A percentile compares a stretch with the other conserved stretches of the same genome.
Evolutionary conservation across 2,888 invertebrate genomes (phyloP).

Genomic region (Pammene aurita): DNA sequence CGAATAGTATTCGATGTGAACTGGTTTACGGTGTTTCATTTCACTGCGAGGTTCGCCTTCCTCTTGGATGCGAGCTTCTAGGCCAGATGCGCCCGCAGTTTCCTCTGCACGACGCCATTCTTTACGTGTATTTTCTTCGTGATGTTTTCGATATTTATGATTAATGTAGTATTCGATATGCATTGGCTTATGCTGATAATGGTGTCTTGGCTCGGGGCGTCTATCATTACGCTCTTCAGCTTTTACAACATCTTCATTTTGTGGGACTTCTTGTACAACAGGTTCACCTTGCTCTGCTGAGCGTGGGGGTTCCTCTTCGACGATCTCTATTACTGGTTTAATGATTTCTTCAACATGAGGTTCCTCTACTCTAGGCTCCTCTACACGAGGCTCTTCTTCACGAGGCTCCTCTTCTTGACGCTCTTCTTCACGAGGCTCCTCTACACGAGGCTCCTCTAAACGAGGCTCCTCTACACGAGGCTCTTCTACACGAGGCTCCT

Average conservation of each 20-base stretch:
- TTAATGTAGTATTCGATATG: constrained; percentile 32
- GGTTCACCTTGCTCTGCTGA: constrained; percentile 17
- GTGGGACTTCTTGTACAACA: neutral
- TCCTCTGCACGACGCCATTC: constrained; percentile 1
- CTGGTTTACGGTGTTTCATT: constrained; percentile 19
- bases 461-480: neutral
- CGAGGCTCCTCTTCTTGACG: too few relatives aligned
- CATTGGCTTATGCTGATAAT: constrained; percentile 15
- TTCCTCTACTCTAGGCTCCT: neutral
- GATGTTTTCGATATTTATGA: constrained; percentile 24
- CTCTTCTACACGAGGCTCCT: constrained; percentile 8
- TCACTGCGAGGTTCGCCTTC: constrained; percentile 5
- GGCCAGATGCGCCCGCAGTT: neutral
- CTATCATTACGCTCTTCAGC: constrained; percentile 39
- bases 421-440: too few relatives aligned
- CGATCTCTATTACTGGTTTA: constrained; percentile 23
- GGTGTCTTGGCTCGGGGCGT: constrained; percentile 32
- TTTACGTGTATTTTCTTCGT: constrained; percentile 20
- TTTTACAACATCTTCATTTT: neutral
- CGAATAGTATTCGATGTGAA: constrained; percentile 26
- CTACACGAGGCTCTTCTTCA: too few relatives aligned
- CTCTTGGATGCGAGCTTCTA: constrained; percentile 17
- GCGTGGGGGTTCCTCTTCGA: constrained; percentile 10
- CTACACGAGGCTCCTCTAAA: constrained; percentile 12
- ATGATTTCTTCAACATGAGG: constrained; percentile 14